Conservation (phyloP, 2,888 invertebrate genomes). For the Meliscaeva auricollis region DNA sequence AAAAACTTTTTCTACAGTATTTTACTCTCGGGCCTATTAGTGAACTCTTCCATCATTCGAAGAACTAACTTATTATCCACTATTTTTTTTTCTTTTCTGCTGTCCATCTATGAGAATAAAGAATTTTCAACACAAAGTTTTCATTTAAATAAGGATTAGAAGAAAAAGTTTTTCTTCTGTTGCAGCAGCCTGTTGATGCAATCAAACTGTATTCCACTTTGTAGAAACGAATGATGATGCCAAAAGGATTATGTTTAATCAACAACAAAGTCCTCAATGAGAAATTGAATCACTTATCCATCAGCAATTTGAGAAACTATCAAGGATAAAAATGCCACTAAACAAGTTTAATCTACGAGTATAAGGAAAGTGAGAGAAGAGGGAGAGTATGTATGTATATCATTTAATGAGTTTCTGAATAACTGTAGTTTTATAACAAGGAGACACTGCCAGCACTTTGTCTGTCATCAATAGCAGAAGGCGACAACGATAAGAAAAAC, state of each 20-base stretch:
- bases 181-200: constrained; percentile 9
- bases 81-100: not conserved
- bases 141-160: not conserved
- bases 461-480: not conserved
- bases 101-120: not conserved
- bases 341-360: no score
- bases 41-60: not conserved
- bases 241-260: constrained; percentile 7
- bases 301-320: not conserved
- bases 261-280: not conserved
- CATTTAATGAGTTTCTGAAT: no score
- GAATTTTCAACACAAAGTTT: not conserved
- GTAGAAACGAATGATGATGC: not conserved
- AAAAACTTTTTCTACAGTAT: no score
- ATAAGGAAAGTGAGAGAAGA: not conserved
- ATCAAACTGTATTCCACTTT: not conserved
- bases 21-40: not conserved
- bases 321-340: not conserved
- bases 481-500: not conserved
- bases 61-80: not conserved
- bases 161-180: not conserved
- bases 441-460: not conserved
- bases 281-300: not conserved
- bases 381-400: no score
- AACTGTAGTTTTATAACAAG: not conserved